phyloP scores from a whole-genome alignment of 2,797 vertebrate species.

The Ispidina lecontei region DNA sequence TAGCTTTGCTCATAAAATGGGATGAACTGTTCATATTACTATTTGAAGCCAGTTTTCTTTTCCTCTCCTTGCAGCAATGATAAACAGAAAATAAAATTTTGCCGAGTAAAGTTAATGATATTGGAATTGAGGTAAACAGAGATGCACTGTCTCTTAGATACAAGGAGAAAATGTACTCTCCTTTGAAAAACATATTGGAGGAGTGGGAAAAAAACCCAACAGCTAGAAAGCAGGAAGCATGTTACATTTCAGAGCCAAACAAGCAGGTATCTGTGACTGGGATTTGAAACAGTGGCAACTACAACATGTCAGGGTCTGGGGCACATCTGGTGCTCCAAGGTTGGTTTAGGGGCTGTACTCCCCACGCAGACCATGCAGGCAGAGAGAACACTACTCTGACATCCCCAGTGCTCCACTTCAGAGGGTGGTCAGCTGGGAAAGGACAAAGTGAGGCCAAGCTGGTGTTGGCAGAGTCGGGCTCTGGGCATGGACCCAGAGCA shows the following conservation, averaged over 20 bases:
- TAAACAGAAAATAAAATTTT: background rate
- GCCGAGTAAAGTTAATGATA: background rate
- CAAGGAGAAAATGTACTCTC: background rate
- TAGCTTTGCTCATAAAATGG: background rate
- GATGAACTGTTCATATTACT: background rate
- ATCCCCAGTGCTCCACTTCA: background rate
- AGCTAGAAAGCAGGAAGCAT: background rate
- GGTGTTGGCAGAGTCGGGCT: background rate
- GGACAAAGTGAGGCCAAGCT: background rate
- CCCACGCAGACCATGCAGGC: background rate
- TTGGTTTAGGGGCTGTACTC: background rate
- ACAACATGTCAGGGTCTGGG: background rate
- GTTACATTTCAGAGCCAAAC: background rate
- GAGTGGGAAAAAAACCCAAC: rapidly evolving
- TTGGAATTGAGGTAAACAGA: background rate
- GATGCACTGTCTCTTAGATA: background rate
- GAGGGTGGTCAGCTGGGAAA: background rate
- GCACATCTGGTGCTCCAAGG: background rate
- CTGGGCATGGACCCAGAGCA: background rate
- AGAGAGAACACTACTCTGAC: background rate
- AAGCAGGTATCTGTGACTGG: background rate
- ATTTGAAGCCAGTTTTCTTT: background rate
- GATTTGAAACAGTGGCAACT: background rate
- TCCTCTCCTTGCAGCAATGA: background rate
- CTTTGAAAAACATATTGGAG: background rate